Base-by-base conservation (phyloP, 2,113 vertebrate genomes). In the Sminthopsis crassicaudata region DNA sequence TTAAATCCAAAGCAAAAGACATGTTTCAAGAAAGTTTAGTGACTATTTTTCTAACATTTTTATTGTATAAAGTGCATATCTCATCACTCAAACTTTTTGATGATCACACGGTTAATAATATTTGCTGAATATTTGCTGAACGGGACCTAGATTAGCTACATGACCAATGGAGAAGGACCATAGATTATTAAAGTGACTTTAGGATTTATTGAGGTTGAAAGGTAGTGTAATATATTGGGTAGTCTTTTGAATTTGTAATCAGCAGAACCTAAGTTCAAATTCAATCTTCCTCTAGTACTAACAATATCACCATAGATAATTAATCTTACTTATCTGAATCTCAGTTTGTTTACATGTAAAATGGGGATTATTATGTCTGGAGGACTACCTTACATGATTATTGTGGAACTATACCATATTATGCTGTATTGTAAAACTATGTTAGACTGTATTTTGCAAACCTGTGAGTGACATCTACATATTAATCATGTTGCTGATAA, bases 1-100 rank as follows among this genome's bases (percentile, higher is more conserved):
- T 94, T 92, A 91, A 96, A 97, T 93, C 94, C 46, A 95, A 93
- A 97, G 92, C 88, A 91, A 92, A 97, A 92, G 50, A 54, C 53
- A 89, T 55, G 91, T 96, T 95, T 53, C 95, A 42, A 84, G 53
- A 95, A 95, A 89, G 54, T 90, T 94, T 46, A 55, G 46, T 53
- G 54, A 96, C 22, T 2, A 11, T 53, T 88, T 24, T 67, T 95
- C 90, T 94, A 54, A 95, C 94, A 93, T 57, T 94, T 94, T 52
- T 51, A 30, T 76, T 96, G 94, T 93, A 60, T 91, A 50, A 46
- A 53, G 30, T 36, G 51, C 92, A 92, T 52, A 96, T 19, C 93
- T 96, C 90, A 53, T 76, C 90, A 95, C 46, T 89, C 90, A 91
- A 51, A 46, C 7, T 30, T 19, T 48, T 91, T 92, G 89, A 91